Evolutionary conservation across 2,797 vertebrate genomes (phyloP), one percentile per base, ranked within the genome.

Genomic region (Intellagama lesueurii): DNA sequence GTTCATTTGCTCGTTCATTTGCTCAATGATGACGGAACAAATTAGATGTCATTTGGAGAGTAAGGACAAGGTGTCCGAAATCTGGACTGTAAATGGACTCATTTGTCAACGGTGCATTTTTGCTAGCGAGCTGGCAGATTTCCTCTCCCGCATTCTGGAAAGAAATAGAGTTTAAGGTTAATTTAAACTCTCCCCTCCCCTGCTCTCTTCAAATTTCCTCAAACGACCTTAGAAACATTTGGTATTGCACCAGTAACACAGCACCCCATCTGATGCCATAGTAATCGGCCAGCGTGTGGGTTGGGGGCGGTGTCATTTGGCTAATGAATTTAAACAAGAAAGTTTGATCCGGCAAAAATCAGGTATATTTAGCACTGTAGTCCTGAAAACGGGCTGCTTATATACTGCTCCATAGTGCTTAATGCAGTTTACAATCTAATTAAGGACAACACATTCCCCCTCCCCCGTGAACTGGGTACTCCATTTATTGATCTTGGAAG

Each of bases 11-110:
- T 56, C 32, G 30, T 60, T 81, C 79, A 60, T 60, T 8, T 14
- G 12, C 12, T 64, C 60, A 64, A 64, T 35, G 69, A 96, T 95
- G 90, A 56, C 94, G 92, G 96, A 91, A 96, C 93, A 96, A 95
- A 96, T 96, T 95, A 96, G 94, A 88, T 97, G 96, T 96, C 95
- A 96, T 90, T 19, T 96, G 94, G 95, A 96, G 96, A 95, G 93
- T 96, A 96, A 95, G 95, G 94, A 96, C 93, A 95, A 96, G 90
- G 89, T 95, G 93, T 96, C 94, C 75, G 7, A 95, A 97, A 96
- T 95, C 94, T 94, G 94, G 95, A 94, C 96, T 95, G 90, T 96
- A 95, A 96, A 93, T 94, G 94, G 94, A 95, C 88, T 95, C 92
- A 95, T 97, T 96, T 96, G 94, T 96, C 95, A 96, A 91, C 92